Conservation (phyloP, 2,113 vertebrate species). For the Ariopsis seemanni region DNA sequence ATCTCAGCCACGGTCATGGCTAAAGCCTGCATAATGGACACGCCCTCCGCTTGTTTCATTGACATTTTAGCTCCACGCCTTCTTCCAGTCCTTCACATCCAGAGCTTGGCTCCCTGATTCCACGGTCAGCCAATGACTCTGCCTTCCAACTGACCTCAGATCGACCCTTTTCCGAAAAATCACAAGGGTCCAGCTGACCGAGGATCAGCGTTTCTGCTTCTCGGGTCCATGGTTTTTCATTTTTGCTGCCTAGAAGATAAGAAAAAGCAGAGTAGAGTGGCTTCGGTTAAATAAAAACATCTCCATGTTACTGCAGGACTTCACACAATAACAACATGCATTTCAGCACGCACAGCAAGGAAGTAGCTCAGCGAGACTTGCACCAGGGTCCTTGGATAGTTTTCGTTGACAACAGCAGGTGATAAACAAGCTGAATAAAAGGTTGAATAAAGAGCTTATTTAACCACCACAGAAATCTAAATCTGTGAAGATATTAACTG, state of each 20-base stretch:
- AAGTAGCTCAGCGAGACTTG: not conserved
- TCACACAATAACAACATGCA: not conserved
- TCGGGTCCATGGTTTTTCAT: not conserved
- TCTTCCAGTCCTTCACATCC: slow-evolving; percentile 46
- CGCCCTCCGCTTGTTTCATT: slow-evolving; percentile 80
- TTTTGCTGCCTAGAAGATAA: slow-evolving; percentile 16
- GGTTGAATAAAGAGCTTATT: not conserved
- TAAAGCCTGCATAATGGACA: slow-evolving; percentile 93
- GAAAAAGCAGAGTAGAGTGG: not conserved
- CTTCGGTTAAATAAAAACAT: not conserved
- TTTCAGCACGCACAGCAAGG: not conserved
- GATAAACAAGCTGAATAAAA: not conserved
- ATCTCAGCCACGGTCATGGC: slow-evolving; percentile 99
- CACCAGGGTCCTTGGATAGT: not conserved
- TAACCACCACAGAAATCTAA: not conserved
- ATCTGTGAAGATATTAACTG: not conserved
- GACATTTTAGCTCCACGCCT: slow-evolving; percentile 78
- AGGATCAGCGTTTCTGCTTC: not conserved
- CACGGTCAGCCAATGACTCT: not conserved
- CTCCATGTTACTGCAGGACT: not conserved
- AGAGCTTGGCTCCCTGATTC: slow-evolving; percentile 24
- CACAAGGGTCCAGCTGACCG: not conserved
- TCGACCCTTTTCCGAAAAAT: not conserved
- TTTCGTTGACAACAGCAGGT: not conserved
- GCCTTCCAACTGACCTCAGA: not conserved